Base-by-base conservation (phyloP, 2,888 invertebrate species). In the Abrostola tripartita region DNA sequence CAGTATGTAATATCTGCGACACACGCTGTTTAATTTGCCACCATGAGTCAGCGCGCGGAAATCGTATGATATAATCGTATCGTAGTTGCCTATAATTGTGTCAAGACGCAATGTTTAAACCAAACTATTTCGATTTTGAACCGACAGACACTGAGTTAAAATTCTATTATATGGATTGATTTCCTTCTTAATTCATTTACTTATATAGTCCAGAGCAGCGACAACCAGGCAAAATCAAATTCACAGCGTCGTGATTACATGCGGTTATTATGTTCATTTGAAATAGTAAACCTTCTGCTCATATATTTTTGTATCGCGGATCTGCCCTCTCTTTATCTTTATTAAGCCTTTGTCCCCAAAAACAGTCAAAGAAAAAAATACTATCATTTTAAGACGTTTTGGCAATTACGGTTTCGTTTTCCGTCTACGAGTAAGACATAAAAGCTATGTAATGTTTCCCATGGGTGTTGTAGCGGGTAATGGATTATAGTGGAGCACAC, bases 281-380 rank as follows among this genome's bases (percentile, higher is more conserved):
- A 9, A 5, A n/a, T 41, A 38, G n/a, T 55, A 42, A 7, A 58
- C 42, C 71, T 71, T 74, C 59, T 74, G 53, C 6, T 9, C 5
- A 12, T 50, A 42, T 24, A 38, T 10, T 61, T 50, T 53, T 37
- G 14, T 36, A 24, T 7, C 12, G 40, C 41, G 6, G 10, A 62
- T 60, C 52, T 62, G 50, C 38, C 60, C 37, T 49, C 50, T 41
- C 59, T 76, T 76, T 73, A 67, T 71, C 63, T 70, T 51, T 38
- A 52, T 40, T 59, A 66, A 52, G 55, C 70, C 53, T 76, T 78
- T 78, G 73, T 74, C 63, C 67, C 58, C 59, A 56, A 70, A 71
- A 72, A 61, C 58, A 60, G 62, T 76, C 69, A 54, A 55, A 65
- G 71, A 61, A 71, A 42, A 65, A 66, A 71, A 5, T 62, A 64